phyloP scores from a whole-genome alignment of 1,140 invertebrate species.

The Tenebrio molitor region DNA sequence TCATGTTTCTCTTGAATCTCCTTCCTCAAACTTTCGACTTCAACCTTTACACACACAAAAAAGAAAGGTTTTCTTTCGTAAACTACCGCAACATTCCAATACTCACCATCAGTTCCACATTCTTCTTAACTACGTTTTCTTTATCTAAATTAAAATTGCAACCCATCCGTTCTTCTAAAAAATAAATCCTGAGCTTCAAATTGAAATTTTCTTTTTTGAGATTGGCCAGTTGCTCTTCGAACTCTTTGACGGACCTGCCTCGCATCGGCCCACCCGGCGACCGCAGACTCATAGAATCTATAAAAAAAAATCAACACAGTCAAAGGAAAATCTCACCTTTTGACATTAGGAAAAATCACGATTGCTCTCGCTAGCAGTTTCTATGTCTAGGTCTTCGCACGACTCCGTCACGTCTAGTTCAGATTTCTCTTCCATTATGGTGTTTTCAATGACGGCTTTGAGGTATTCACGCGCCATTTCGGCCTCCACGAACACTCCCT shows the following conservation, averaged over 20 bases:
- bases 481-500: not conserved
- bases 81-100: not conserved
- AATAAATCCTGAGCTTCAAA: constrained; percentile 90
- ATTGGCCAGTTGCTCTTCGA: constrained; percentile 86
- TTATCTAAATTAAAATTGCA: constrained; percentile 72
- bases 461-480: constrained; percentile 54
- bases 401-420: constrained; percentile 44
- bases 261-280: constrained; percentile 54
- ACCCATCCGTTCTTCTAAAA: constrained; percentile 88
- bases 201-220: constrained; percentile 94
- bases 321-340: not conserved
- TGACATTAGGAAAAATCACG: not conserved
- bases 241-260: constrained; percentile 82
- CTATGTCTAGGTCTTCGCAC: constrained; percentile 16
- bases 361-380: constrained; percentile 14
- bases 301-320: constrained; percentile 45
- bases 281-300: constrained; percentile 58
- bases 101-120: constrained; percentile 83
- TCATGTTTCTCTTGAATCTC: constrained; percentile 87
- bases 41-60: constrained; percentile 71
- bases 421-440: constrained; percentile 36
- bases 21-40: constrained; percentile 82
- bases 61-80: constrained; percentile 1
- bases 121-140: constrained; percentile 77
- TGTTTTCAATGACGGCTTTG: constrained; percentile 54